These are phyloP conservation scores for Callinectes sapidus DNA, from an alignment of 2,888 invertebrate species.

Conservation along the genomic window DNA sequence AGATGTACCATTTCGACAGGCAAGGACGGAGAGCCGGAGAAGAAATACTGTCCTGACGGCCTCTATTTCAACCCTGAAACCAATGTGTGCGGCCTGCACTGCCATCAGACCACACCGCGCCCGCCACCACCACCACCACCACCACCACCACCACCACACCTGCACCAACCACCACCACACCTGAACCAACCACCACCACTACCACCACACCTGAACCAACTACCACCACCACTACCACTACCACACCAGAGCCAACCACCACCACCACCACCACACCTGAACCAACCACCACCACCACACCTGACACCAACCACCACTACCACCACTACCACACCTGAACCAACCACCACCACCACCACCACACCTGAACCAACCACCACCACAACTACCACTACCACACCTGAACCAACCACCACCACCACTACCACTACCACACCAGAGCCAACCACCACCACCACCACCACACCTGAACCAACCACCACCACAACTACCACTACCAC, in stretches of 20 bases:
- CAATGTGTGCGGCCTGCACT: background rate
- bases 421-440: background rate
- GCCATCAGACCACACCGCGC: background rate
- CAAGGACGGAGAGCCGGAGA: constrained; percentile 16
- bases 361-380: background rate
- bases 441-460: background rate
- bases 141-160: background rate
- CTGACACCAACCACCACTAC: background rate
- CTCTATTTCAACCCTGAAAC: constrained; percentile 17
- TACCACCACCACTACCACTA: background rate
- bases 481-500: background rate
- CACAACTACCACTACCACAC: background rate
- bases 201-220: background rate
- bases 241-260: background rate
- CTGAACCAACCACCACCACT: background rate
- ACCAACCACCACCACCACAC: background rate
- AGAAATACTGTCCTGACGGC: constrained; percentile 18
- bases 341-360: background rate
- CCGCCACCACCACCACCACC: background rate
- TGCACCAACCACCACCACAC: background rate
- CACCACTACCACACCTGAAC: background rate
- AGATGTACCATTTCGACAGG: background rate
- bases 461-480: background rate
- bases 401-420: background rate
- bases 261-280: background rate